Evolutionary conservation across 2,113 vertebrate genomes (phyloP).

Genomic region (Capreolus pygargus): DNA sequence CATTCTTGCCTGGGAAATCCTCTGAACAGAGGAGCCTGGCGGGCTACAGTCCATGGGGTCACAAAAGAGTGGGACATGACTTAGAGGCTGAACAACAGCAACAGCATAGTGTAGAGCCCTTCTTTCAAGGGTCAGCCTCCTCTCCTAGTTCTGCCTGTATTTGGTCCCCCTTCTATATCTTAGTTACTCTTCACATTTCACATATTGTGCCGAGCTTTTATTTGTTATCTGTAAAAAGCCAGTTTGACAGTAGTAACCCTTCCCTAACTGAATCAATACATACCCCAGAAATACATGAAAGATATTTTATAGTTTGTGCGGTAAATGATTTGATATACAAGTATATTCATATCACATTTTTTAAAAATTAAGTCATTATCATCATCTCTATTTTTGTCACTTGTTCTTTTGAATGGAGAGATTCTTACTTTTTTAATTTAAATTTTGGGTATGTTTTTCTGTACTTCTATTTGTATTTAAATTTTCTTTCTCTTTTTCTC

Average conservation of each 20-base stretch:
- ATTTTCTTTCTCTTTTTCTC: neutral
- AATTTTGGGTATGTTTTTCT: neutral
- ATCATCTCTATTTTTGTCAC: neutral
- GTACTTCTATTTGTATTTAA: neutral
- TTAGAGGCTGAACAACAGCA: neutral
- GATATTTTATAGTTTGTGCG: neutral
- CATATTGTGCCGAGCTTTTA: neutral
- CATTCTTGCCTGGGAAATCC: neutral
- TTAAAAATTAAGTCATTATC: neutral
- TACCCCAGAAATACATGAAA: neutral
- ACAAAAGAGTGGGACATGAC: neutral
- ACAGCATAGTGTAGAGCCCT: neutral
- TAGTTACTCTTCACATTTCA: neutral
- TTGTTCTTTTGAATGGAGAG: neutral
- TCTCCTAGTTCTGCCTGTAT: neutral
- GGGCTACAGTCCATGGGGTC: neutral
- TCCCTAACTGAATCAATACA: neutral
- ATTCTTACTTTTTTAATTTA: neutral
- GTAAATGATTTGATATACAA: neutral
- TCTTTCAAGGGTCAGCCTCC: neutral
- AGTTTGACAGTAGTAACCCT: neutral
- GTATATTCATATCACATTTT: neutral
- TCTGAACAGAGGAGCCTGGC: neutral
- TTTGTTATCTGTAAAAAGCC: neutral
- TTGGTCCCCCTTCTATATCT: neutral